Conservation (phyloP, 2,113 vertebrate genomes). For the Phrynosoma blainvillii region DNA sequence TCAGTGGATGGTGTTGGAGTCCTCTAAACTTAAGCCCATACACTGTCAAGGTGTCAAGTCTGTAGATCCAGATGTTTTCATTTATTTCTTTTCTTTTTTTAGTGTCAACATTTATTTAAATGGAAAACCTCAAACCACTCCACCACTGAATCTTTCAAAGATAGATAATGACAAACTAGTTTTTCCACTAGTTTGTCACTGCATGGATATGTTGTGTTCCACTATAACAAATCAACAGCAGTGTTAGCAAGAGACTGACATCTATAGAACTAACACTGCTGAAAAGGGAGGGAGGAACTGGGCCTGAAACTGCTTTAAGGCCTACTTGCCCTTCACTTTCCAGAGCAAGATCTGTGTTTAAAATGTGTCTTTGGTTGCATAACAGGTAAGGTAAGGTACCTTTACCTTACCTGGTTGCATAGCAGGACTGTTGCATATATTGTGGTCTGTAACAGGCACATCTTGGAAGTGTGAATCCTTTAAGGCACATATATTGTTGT, state of each 20-base stretch:
- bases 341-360: conserved; percentile 61
- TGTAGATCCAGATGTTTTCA: no score
- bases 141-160: conserved; percentile 73
- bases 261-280: conserved; percentile 63
- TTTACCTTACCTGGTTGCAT: no score
- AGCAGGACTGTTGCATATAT: conserved; percentile 68
- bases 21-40: no score
- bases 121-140: conserved; percentile 81
- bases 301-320: conserved; percentile 67
- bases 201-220: conserved; percentile 66
- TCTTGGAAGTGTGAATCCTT: conserved; percentile 70
- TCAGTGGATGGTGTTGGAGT: no score
- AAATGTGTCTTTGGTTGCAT: conserved; percentile 75
- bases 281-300: conserved; percentile 58
- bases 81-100: background rate
- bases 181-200: conserved; percentile 72
- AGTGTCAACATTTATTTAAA: conserved; percentile 82
- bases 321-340: conserved; percentile 55
- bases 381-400: conserved; percentile 6
- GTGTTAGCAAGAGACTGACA: conserved; percentile 69
- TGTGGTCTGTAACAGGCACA: conserved; percentile 74
- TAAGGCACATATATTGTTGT: conserved; percentile 72
- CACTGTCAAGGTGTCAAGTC: no score
- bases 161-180: conserved; percentile 72
- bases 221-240: conserved; percentile 70